A percentile compares a stretch with the other conserved stretches of the same genome.
Evolutionary conservation across 2,888 invertebrate genomes (phyloP).

Genomic region (Agrochola lota): DNA sequence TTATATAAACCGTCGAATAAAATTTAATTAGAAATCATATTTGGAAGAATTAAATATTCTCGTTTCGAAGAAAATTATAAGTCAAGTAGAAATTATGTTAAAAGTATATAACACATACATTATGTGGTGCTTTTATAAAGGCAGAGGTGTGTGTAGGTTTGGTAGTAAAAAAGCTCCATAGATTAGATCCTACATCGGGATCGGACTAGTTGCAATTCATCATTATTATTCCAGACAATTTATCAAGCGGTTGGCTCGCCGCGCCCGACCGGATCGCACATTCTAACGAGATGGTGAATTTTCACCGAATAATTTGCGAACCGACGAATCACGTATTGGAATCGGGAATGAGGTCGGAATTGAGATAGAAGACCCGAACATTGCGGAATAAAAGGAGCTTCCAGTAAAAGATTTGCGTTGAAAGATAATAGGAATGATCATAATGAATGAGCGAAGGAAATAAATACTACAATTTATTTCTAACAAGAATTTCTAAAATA

Average conservation of each 20-base stretch:
- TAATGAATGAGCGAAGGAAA: slow-evolving; percentile 62
- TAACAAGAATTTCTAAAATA: slow-evolving; percentile 15
- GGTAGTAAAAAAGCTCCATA: slow-evolving; percentile 80
- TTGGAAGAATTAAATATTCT: slow-evolving; percentile 58
- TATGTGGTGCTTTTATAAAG: slow-evolving; percentile 35
- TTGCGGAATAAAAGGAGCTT: slow-evolving; percentile 77
- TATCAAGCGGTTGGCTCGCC: slow-evolving; percentile 90
- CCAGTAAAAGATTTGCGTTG: slow-evolving; percentile 61
- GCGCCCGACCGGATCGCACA: slow-evolving; percentile 88
- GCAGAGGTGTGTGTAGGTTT: slow-evolving; percentile 56
- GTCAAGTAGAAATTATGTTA: slow-evolving; percentile 28
- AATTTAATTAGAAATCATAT: slow-evolving; percentile 75
- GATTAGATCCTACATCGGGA: slow-evolving; percentile 86
- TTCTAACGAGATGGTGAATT: slow-evolving; percentile 91
- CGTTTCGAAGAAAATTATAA: slow-evolving; percentile 42
- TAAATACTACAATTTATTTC: slow-evolving; percentile 7
- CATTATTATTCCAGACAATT: slow-evolving; percentile 91
- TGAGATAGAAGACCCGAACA: slow-evolving; percentile 89
- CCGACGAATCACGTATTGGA: slow-evolving; percentile 91
- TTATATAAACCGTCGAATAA: slow-evolving; percentile 80
- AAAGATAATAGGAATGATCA: slow-evolving; percentile 66
- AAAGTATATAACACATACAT: slow-evolving; percentile 15
- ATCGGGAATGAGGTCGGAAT: slow-evolving; percentile 88
- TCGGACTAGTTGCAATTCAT: slow-evolving; percentile 90
- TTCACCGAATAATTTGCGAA: slow-evolving; percentile 90